Percentiles rank a stretch among this genome's conserved stretches.
Conservation (phyloP, 2,113 vertebrate species). For the Chaetodon trifascialis region DNA sequence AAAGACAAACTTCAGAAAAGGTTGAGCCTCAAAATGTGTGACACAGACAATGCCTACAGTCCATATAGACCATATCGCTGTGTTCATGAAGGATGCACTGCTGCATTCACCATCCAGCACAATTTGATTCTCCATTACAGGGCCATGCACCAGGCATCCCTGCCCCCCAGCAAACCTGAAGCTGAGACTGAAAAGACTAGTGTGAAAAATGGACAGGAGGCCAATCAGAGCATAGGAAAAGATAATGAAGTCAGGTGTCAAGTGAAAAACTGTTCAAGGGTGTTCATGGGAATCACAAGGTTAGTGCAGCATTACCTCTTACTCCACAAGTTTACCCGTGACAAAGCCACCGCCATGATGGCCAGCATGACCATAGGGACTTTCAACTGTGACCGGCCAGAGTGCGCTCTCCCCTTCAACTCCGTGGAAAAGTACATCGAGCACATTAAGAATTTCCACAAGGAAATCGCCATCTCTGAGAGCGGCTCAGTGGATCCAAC, state of each 20-base stretch:
- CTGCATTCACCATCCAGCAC: constrained; percentile 97
- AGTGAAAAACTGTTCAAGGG: constrained; percentile 94
- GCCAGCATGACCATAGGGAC: constrained; percentile 86
- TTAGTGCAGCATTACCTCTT: constrained; percentile 97
- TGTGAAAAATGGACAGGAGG: constrained; percentile 62
- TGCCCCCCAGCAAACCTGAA: constrained; percentile 86
- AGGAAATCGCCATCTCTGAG: constrained; percentile 88
- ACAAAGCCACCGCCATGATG: constrained; percentile 93
- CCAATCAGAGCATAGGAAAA: constrained; percentile 58
- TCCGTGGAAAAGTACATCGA: constrained; percentile 92
- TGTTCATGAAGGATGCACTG: constrained; percentile 96
- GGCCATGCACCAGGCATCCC: constrained; percentile 94
- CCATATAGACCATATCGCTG: constrained; percentile 96
- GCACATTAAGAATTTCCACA: constrained; percentile 94
- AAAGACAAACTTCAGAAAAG: constrained; percentile 84
- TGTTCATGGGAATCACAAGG: constrained; percentile 94
- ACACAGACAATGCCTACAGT: constrained; percentile 85
- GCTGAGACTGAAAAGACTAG: constrained; percentile 83
- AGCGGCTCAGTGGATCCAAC: constrained; percentile 91
- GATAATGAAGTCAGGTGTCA: constrained; percentile 95
- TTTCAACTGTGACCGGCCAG: constrained; percentile 94
- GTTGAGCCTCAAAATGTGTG: constrained; percentile 72
- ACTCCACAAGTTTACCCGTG: constrained; percentile 96
- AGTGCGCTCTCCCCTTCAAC: constrained; percentile 91
- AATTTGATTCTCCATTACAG: constrained; percentile 98